phyloP scores from a whole-genome alignment of 2,113 vertebrate species.

The Pelusios castaneus region DNA sequence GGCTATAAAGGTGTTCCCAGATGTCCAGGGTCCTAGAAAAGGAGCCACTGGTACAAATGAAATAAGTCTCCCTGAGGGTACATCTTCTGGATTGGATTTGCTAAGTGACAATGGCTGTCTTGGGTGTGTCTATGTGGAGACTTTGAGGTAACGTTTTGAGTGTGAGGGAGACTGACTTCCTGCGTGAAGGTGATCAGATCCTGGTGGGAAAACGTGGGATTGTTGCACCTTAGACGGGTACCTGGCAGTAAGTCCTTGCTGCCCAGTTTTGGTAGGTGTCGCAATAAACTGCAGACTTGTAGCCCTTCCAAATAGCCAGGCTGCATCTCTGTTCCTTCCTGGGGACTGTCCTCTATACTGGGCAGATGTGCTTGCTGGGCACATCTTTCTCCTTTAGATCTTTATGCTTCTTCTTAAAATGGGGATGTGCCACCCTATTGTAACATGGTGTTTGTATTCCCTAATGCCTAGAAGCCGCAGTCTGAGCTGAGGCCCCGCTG shows the following conservation, averaged over 20 bases:
- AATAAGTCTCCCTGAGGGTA: background rate
- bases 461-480: background rate
- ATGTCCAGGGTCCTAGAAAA: background rate
- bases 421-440: background rate
- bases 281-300: fast-evolving
- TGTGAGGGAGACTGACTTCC: background rate
- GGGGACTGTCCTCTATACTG: background rate
- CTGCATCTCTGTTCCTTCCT: background rate
- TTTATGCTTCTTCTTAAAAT: background rate
- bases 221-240: background rate
- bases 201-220: background rate
- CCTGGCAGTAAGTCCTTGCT: fast-evolving
- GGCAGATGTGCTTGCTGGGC: background rate
- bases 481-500: background rate
- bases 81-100: fast-evolving
- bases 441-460: background rate
- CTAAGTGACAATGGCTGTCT: background rate
- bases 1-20: background rate
- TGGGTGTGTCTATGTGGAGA: background rate
- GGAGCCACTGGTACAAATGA: background rate
- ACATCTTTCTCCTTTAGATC: background rate
- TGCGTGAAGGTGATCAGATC: background rate
- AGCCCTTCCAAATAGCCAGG: background rate
- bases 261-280: background rate
- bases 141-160: fast-evolving